These are phyloP conservation scores for Plebejus melissa DNA, from an alignment of 2,888 invertebrate genomes.

Conservation along the genomic window DNA sequence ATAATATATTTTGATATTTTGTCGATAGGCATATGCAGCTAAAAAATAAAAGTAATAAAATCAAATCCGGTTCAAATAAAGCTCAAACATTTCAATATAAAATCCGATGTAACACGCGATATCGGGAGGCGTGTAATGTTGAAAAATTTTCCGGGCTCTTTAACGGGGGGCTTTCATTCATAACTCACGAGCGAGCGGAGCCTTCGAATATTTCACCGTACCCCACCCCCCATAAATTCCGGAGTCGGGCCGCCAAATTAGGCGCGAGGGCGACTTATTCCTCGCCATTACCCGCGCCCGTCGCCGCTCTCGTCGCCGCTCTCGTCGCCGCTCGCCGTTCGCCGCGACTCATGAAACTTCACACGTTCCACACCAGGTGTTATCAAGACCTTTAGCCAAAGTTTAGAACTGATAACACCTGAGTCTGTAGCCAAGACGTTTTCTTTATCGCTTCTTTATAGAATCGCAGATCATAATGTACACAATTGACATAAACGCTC, in stretches of 20 bases:
- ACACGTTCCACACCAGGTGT: constrained; percentile 64
- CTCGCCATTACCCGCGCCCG: constrained; percentile 60
- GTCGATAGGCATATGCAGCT: neutral
- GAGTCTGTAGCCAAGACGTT: no score
- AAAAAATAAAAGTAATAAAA: neutral
- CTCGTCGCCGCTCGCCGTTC: constrained; percentile 33
- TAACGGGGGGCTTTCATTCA: constrained; percentile 76
- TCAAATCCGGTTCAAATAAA: constrained; percentile 6
- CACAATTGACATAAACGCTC: no score
- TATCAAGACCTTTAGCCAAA: constrained; percentile 29
- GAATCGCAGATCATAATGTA: no score
- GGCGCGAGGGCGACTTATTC: constrained; percentile 75
- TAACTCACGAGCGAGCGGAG: constrained; percentile 77
- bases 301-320: constrained; percentile 33
- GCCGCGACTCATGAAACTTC: constrained; percentile 61
- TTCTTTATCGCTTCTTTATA: no score
- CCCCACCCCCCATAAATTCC: constrained; percentile 74
- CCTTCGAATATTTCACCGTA: constrained; percentile 76
- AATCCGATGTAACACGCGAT: constrained; percentile 33
- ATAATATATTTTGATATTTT: no score
- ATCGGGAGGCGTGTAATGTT: constrained; percentile 54
- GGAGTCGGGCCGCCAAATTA: constrained; percentile 78
- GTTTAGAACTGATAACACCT: no score
- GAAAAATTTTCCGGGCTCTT: constrained; percentile 77
- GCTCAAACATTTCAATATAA: constrained; percentile 8